Base-by-base conservation (phyloP, 2,113 vertebrate species). In the human region DNA sequence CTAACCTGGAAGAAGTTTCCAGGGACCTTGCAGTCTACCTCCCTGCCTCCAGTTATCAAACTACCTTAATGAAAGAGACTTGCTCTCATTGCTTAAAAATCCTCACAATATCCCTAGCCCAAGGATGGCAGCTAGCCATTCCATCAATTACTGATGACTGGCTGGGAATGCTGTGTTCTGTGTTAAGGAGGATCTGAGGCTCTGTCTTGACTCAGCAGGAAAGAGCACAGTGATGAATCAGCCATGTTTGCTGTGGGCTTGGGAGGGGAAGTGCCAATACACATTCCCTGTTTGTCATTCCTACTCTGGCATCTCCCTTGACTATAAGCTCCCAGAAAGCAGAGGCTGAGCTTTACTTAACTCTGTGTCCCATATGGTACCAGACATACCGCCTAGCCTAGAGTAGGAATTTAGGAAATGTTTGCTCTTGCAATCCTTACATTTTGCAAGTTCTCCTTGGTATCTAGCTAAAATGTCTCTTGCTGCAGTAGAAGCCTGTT, bases 41-140 rank as follows among this genome's bases (percentile, higher is more conserved):
- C 43, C 40, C 66, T 57, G 35, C 48, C 85, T 94, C 91, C 30
- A 22, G 22, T 35, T 45, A 94, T 14, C 61, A 79, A 76, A 89
- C 40, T 20, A 81, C 18, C 16, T 48, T 66, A 78, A 23, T 50
- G 79, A 82, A 75, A 61, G 78, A 59, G 79, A 78, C 52, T n/a
- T 82, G 17, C 72, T 82, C 40, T 38, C 55, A 40, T 8, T 55
- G 80, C 83, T 93, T 93, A 48, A 87, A 84, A 96, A 59, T 50
- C 18, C 22, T 22, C 78, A n/a, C 18, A 23, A 22, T 17, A 87
- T 23, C 27, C 40, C 64, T 38, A 76, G 61, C 40, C 40, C 70
- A 59, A 78, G 55, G 40, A 75, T 11, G 73, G 68, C 3, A 92
- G 30, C 64, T 1, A 57, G 27, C 78, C 59, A 81, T 23, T 23